Percentiles rank a stretch among this genome's conserved stretches.
Conservation (phyloP, 1,140 invertebrate species). For the Liolophura sinensis region DNA sequence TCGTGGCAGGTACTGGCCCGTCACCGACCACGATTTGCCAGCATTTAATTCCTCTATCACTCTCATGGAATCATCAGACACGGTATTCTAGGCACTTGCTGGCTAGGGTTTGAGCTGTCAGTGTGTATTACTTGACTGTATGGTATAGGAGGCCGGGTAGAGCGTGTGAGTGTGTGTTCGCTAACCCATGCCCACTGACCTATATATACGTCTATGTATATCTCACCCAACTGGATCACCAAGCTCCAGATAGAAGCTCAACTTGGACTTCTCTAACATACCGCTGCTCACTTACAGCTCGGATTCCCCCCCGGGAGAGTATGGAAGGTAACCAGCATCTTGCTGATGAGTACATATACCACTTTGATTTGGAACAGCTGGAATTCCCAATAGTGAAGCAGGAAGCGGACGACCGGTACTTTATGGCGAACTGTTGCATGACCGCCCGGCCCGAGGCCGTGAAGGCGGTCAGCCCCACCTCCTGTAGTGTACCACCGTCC, state of each 20-base stretch:
- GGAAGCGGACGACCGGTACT: conserved; percentile 23
- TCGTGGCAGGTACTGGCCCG: conserved; percentile 41
- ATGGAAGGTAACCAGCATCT: conserved; percentile 20
- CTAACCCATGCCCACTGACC: conserved; percentile 5
- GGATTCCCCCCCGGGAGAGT: conserved; percentile 10
- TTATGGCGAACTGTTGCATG: conserved; percentile 22
- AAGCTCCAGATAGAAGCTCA: conserved; percentile 22
- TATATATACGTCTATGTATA: conserved; percentile 5
- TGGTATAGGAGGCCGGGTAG: conserved; percentile 1
- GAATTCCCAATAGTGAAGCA: conserved; percentile 41
- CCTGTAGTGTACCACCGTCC: conserved; percentile 28
- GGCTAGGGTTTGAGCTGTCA: conserved; percentile 4
- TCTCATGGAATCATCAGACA: background rate
- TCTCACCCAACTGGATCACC: background rate
- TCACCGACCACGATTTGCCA: conserved; percentile 42
- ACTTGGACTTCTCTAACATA: conserved; percentile 4
- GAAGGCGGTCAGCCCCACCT: conserved; percentile 33
- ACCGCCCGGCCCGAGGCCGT: conserved; percentile 22
- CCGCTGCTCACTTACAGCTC: conserved; percentile 6
- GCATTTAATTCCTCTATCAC: background rate
- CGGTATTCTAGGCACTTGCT: background rate
- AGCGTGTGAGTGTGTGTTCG: conserved; percentile 1
- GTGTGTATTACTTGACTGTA: conserved; percentile 10
- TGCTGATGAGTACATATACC: conserved; percentile 47
- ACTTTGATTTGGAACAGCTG: conserved; percentile 46